A percentile compares a stretch with the other conserved stretches of the same genome.
phyloP scores from a whole-genome alignment of 2,888 invertebrate species.

The Listrodromus nycthemerus region DNA sequence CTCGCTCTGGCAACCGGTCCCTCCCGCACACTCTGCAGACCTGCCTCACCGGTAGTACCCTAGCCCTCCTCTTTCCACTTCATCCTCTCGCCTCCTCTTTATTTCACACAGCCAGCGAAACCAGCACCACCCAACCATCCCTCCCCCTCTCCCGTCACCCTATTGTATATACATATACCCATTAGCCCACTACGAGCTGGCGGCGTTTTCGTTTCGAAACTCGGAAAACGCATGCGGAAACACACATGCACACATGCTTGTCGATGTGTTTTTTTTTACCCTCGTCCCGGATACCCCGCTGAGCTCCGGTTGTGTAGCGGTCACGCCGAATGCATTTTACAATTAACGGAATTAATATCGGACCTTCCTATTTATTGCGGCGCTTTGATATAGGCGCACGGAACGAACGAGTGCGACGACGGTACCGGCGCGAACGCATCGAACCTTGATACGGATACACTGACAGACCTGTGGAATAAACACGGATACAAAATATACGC shows the following conservation, averaged over 20 bases:
- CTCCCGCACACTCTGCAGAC: constrained; percentile 33
- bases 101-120: constrained; percentile 52
- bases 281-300: not conserved
- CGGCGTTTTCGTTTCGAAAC: constrained; percentile 58
- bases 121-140: constrained; percentile 35
- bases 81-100: constrained; percentile 53
- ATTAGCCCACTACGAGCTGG: constrained; percentile 68
- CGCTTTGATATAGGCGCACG: constrained; percentile 75
- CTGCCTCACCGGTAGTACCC: constrained; percentile 30
- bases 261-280: constrained; percentile 23
- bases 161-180: constrained; percentile 40
- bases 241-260: constrained; percentile 32
- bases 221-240: constrained; percentile 34
- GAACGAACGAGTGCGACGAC: constrained; percentile 65
- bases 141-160: not conserved
- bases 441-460: not conserved
- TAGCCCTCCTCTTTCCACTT: constrained; percentile 38
- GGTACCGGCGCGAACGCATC: constrained; percentile 16
- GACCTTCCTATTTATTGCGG: constrained; percentile 75
- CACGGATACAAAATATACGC: not conserved
- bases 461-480: not conserved
- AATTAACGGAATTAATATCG: constrained; percentile 81
- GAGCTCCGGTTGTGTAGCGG: constrained; percentile 40
- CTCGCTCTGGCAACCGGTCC: constrained; percentile 51
- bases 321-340: constrained; percentile 72